A percentile compares a stretch with the other conserved stretches of the same genome.
These are phyloP conservation scores for Cosmia pyralina DNA, from an alignment of 2,888 invertebrate species.

Conservation along the genomic window DNA sequence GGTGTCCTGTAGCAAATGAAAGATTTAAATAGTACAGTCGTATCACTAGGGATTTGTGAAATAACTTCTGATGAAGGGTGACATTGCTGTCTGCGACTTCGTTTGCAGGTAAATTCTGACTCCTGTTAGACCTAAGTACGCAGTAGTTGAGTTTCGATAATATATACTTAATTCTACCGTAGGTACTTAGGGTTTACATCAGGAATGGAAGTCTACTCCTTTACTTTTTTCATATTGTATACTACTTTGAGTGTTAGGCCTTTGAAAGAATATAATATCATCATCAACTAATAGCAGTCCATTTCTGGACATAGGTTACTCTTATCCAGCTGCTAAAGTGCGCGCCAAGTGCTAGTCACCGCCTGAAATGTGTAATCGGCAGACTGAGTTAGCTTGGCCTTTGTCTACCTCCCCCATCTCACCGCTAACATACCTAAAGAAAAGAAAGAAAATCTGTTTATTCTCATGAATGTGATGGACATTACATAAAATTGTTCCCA, in stretches of 20 bases:
- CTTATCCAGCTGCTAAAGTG: not conserved
- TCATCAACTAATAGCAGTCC: not conserved
- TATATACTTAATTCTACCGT: not conserved
- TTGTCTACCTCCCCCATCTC: no score
- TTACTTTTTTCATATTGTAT: not conserved
- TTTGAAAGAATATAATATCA: not conserved
- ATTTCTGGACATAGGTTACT: no score
- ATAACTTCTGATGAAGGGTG: not conserved
- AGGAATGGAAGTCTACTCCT: not conserved
- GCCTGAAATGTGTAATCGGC: no score
- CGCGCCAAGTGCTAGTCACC: no score
- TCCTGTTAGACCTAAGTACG: not conserved
- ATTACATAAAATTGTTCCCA: no score
- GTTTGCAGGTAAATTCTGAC: not conserved
- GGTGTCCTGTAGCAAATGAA: constrained; percentile 85
- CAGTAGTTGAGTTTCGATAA: not conserved
- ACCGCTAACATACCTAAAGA: no score
- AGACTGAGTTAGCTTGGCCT: no score
- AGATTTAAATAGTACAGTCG: not conserved
- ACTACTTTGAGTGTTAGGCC: not conserved
- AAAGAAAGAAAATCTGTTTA: no score
- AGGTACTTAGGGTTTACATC: not conserved
- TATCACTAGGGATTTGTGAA: not conserved
- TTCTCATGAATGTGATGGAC: no score
- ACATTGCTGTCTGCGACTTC: not conserved